These are phyloP conservation scores for Cantharis rufa DNA, from an alignment of 2,888 invertebrate genomes.

Conservation along the genomic window DNA sequence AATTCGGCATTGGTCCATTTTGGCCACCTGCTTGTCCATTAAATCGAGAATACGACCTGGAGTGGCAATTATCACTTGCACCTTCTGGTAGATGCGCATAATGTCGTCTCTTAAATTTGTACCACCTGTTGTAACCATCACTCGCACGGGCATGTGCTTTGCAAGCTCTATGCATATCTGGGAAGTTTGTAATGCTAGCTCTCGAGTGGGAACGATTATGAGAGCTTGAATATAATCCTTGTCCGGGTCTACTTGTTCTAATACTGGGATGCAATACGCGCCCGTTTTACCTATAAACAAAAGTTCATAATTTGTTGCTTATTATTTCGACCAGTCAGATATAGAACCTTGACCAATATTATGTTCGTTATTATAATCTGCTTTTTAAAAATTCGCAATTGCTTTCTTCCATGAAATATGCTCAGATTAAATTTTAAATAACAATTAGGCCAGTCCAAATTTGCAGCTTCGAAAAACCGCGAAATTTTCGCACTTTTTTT, in stretches of 20 bases:
- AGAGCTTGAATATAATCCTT: constrained; percentile 96
- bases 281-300: constrained; percentile 79
- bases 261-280: constrained; percentile 97
- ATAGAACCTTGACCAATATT: too few relatives aligned
- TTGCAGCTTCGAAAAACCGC: too few relatives aligned
- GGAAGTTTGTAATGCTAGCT: constrained; percentile 98
- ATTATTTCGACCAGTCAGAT: neutral
- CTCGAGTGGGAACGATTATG: constrained; percentile 97
- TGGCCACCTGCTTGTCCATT: constrained; percentile 90
- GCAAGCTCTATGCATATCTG: constrained; percentile 99
- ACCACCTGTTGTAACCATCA: constrained; percentile 99
- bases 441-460: too few relatives aligned
- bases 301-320: neutral
- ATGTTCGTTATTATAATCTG: too few relatives aligned
- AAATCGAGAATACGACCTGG: constrained; percentile 99
- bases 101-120: constrained; percentile 98
- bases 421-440: too few relatives aligned
- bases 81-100: constrained; percentile 98
- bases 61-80: constrained; percentile 98
- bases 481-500: too few relatives aligned
- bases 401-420: too few relatives aligned
- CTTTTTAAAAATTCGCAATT: too few relatives aligned
- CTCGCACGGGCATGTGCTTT: constrained; percentile 95
- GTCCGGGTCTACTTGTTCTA: constrained; percentile 90
- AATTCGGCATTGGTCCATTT: constrained; percentile 95